Evolutionary conservation across 2,888 invertebrate species (phyloP), one percentile per base, ranked within the genome.

Genomic region (Agrenia bidenticulata): DNA sequence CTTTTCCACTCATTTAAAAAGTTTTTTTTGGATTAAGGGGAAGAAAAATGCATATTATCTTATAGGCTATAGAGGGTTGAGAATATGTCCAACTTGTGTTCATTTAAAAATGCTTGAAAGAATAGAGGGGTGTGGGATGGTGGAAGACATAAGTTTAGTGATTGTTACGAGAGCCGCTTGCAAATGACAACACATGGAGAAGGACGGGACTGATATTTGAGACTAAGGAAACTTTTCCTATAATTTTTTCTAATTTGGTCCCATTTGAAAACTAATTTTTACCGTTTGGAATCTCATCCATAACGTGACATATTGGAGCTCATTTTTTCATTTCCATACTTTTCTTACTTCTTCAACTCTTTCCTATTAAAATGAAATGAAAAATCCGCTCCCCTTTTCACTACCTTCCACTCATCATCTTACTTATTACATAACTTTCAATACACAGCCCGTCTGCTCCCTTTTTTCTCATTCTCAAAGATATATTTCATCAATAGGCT

Each of bases 181-280:
- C 45, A 5, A 21, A 51, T 23, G 51, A 51, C 51, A 51, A 51
- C 51, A 51, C 51, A 51, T 51, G 51, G 23, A 70, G 70, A 69
- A 72, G 67, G 70, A 69, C 70, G 67, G 59, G 64, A 67, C 56
- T 62, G 69, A 67, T 73, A 68, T 69, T 65, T 68, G 63, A 62
- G 63, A 68, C 61, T 59, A 67, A 67, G 19, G 73, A 76, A 74
- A 74, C 57, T 76, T 76, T 76, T 70, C 68, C 69, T 74, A 71
- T 74, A 74, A 73, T 76, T 74, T 75, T 75, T 76, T 74, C 72
- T 74, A 76, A 76, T 76, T 76, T 76, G 68, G 65, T 69, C 73
- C 72, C 76, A 72, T 76, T 76, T 73, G 74, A 76, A 76, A 76
- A 74, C 72, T 74, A 76, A 76, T 76, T 76, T 76, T 76, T 76